A percentile compares a stretch with the other conserved stretches of the same genome.
These are phyloP conservation scores for Rhinolophus sinicus DNA, from an alignment of 2,113 vertebrate genomes.

Conservation along the genomic window DNA sequence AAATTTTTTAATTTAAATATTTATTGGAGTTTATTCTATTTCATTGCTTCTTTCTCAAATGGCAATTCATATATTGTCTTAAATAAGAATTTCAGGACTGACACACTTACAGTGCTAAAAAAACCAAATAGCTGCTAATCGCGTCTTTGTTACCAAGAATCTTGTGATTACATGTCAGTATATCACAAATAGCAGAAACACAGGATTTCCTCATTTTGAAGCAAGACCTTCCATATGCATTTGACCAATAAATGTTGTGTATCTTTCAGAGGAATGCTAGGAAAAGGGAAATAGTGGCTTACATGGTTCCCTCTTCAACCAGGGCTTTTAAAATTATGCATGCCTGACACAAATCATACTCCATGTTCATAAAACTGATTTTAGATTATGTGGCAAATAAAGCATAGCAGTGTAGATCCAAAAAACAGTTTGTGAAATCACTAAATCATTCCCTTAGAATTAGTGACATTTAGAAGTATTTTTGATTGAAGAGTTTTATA, in stretches of 20 bases:
- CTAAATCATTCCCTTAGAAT: not conserved
- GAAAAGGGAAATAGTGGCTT: not conserved
- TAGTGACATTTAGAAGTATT: not conserved
- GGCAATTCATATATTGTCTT: not conserved
- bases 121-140: not conserved
- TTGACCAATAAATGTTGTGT: not conserved
- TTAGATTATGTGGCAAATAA: constrained; percentile 1
- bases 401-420: not conserved
- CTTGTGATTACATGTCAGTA: not conserved
- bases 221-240: not conserved
- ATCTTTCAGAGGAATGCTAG: not conserved
- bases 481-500: constrained; percentile 5
- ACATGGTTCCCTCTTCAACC: not conserved
- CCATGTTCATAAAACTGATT: not conserved
- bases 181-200: not conserved
- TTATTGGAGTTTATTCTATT: not conserved
- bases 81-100: not conserved
- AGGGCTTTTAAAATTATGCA: not conserved
- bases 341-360: not conserved
- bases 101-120: not conserved
- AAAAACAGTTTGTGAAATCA: not conserved
- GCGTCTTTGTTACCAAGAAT: not conserved
- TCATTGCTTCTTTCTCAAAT: not conserved
- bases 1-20: not conserved
- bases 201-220: not conserved